phyloP scores from a whole-genome alignment of 2,113 vertebrate genomes.

The Anoplopoma fimbria region DNA sequence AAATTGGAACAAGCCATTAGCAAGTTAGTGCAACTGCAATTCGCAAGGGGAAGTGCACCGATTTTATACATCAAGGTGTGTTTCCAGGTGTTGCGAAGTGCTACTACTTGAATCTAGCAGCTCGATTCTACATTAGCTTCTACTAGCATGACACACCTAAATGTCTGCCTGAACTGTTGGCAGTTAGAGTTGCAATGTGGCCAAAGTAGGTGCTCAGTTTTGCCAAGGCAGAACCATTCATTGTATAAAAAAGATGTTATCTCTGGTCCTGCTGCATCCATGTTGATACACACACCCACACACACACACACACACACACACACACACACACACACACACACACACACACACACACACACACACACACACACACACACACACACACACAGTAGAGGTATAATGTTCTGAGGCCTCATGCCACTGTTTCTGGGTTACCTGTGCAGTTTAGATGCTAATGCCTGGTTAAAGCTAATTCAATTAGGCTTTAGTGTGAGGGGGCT shows the following conservation, averaged over 20 bases:
- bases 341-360: constrained; percentile 24
- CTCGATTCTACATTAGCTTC: background rate
- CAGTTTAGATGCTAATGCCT: constrained; percentile 65
- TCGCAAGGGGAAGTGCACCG: too few relatives aligned
- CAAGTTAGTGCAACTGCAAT: background rate
- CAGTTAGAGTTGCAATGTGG: background rate
- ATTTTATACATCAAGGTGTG: background rate
- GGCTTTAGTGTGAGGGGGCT: constrained; percentile 76
- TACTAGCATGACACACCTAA: background rate
- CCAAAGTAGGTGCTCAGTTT: background rate
- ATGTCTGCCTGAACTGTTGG: background rate
- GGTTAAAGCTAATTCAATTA: constrained; percentile 81
- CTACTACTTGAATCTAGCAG: background rate
- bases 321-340: constrained; percentile 10
- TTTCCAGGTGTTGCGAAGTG: background rate
- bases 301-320: background rate
- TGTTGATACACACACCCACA: background rate
- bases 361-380: constrained; percentile 49
- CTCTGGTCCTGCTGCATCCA: background rate
- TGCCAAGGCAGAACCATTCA: background rate
- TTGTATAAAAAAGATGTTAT: background rate
- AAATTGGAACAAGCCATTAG: background rate
- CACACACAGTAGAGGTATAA: constrained; percentile 18
- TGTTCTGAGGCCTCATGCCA: constrained; percentile 61
- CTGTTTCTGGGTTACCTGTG: constrained; percentile 81